phyloP scores from a whole-genome alignment of 2,888 invertebrate genomes.

The Ochlodes sylvanus region DNA sequence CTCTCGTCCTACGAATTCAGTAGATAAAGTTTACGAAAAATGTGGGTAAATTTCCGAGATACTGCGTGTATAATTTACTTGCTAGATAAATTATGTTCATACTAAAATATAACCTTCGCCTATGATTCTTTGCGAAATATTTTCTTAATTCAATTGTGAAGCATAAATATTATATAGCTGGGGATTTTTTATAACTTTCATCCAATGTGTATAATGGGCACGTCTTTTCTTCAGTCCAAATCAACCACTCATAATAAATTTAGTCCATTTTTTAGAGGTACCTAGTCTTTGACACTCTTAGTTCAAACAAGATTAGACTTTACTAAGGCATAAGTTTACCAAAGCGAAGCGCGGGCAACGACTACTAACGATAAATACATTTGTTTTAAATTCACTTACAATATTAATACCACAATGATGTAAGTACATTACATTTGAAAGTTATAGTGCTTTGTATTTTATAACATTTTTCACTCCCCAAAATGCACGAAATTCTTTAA shows the following conservation, averaged over 20 bases:
- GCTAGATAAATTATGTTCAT: conserved; percentile 17
- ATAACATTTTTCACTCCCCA: conserved; percentile 5
- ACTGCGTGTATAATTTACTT: conserved; percentile 32
- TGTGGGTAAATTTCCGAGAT: conserved; percentile 38
- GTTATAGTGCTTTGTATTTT: conserved; percentile 10
- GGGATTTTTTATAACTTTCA: no score
- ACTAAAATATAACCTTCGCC: conserved; percentile 3
- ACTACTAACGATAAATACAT: no score
- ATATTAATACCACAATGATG: conserved; percentile 18
- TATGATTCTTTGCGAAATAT: not conserved
- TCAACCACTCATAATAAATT: no score
- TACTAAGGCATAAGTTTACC: no score
- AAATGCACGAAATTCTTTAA: conserved; percentile 14
- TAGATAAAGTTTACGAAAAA: conserved; percentile 44
- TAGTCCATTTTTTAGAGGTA: no score
- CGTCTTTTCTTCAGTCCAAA: no score
- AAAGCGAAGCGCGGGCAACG: no score
- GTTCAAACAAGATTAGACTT: no score
- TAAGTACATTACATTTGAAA: conserved; percentile 4
- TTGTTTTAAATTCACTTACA: not conserved
- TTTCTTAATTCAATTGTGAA: not conserved
- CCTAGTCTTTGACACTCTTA: no score
- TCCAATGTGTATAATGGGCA: no score
- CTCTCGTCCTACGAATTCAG: conserved; percentile 39
- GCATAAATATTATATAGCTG: no score